Base-by-base conservation (phyloP, 2,888 invertebrate genomes). In the Ceratothoa steindachneri region DNA sequence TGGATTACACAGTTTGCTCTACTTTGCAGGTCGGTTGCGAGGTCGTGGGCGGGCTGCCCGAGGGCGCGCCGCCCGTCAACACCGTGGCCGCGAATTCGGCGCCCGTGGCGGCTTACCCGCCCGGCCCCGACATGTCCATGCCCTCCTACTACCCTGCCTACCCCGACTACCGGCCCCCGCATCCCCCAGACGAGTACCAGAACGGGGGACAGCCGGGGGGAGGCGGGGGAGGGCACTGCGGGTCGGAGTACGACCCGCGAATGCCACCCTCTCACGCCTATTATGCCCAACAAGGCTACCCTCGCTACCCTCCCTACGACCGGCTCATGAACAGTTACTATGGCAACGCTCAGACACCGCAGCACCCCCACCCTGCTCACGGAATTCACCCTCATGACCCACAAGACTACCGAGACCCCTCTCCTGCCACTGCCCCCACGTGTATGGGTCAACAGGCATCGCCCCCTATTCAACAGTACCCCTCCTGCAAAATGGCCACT, bases 291-390 rank as follows among this genome's bases (percentile, higher is more conserved):
- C 73, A 73, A 73, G 77, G 77, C 64, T 78, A 78, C 73, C 77
- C 77, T 69, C 77, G 77, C 65, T 78, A 78, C 75, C 77, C 77
- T 53, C 77, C 77, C 68, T 78, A 78, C 75, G 77, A 78, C 72
- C 69, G 77, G 70, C 77, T 78, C 70, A 78, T 78, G 77, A 78
- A 75, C 70, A 78, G 67, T 68, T 78, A 78, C 64, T 78, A 78
- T 53, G 71, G 65, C 29, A 78, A 75, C 69, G 77, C 77, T 68
- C 77, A 78, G 67, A 78, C 77, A 28, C 77, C 77, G 15, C 77
- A 78, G 67, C 77, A 78, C 67, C 77, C 77, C 24, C 77, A 78
- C 66, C 75, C 77, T 51, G 75, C 77, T 12, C 77, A 78, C 67
- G 77, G 77, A 66, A 74, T 74, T 72, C 77, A 78, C 41, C 77